Conservation (phyloP, 2,113 vertebrate genomes). For the Brachirus orientalis region DNA sequence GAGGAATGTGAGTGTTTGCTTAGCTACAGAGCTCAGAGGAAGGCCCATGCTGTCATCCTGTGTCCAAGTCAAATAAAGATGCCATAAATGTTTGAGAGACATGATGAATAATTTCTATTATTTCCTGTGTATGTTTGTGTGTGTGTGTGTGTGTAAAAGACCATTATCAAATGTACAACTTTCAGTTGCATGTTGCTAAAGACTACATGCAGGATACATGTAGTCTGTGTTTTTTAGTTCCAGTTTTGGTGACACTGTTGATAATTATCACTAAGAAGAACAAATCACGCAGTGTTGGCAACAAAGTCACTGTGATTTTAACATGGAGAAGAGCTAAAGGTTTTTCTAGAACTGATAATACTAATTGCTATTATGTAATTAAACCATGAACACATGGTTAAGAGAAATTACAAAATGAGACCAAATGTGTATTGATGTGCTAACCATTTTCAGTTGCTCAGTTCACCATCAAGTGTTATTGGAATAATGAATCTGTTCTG, state of each 20-base stretch:
- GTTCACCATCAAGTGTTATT: neutral
- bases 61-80: slow-evolving; percentile 75
- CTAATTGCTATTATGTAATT: neutral
- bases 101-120: slow-evolving; percentile 65
- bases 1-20: slow-evolving; percentile 61
- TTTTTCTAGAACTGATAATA: neutral
- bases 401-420: neutral
- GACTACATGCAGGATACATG: no score
- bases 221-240: no score
- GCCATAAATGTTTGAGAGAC: slow-evolving; percentile 69
- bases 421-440: no score
- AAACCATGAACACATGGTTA: neutral
- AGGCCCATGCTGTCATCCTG: slow-evolving; percentile 52
- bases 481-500: neutral
- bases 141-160: neutral
- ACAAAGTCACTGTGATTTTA: neutral
- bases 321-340: neutral
- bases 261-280: no score
- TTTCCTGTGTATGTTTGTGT: slow-evolving; percentile 19
- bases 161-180: neutral
- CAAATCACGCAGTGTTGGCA: no score
- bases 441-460: neutral
- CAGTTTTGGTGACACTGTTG: no score
- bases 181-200: neutral
- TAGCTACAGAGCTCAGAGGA: slow-evolving; percentile 70